Base-by-base conservation (phyloP, 2,888 invertebrate species). In the Dinocampus coccinellae region DNA sequence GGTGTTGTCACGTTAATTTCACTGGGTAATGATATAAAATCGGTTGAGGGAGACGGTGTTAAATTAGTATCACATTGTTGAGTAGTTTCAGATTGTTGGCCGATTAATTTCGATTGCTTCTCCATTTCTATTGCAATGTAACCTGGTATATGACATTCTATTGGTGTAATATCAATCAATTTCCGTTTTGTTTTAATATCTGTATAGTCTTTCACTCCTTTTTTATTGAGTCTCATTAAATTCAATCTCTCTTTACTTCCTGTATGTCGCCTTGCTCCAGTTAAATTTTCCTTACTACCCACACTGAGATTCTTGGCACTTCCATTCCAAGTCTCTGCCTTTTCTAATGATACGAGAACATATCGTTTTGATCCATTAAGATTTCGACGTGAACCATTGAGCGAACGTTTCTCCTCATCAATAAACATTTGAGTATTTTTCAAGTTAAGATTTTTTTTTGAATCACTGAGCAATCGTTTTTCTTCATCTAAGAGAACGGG, bases 141-240 rank as follows among this genome's bases (percentile, higher is more conserved):
- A 26, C 16, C 11, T 9, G 66, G 42, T 53, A 68, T 1, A 29
- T 3, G 20, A 16, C 1, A 9, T 66, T 29, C 74, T 6, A 55
- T 22, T 26, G n/a, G 39, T 2, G 24, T 52, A 16, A 22, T 47
- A 26, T 72, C 72, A 13, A 61, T 70, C 29, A 34, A 57, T 68
- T 62, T 69, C 65, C 70, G 73, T 39, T 74, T 68, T 3, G 66
- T 42, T 63, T 72, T 67, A 1, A 72, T 13, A 20, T 90, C 90
- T 16, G 88, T 88, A 0, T 85, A 88, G 73, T 90, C 90, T 1
- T 89, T 90, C 60, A 89, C 89, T 75, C 88, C 89, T 7, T 89
- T 90, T 71, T 88, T 89, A 58, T 89, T 87, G 0, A 89, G 90
- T 9, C 89, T 89, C 47, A 88, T 89, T 70, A 89, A 88, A 78